Base-by-base conservation (phyloP, 1,140 invertebrate species). In the Whitmania pigra region DNA sequence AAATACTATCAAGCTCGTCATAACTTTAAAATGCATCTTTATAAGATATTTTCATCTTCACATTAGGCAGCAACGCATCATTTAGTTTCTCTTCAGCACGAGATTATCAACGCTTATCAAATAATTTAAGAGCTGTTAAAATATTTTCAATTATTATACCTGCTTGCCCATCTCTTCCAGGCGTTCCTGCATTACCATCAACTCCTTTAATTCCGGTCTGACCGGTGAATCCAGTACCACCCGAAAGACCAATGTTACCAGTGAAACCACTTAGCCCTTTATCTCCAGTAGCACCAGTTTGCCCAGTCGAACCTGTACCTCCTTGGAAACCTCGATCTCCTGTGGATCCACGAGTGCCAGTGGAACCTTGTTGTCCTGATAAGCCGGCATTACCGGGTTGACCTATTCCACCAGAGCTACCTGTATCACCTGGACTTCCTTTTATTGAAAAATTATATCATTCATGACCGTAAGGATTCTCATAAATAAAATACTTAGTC, bases 371-470 rank as follows among this genome's bases (percentile, higher is more conserved):
- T n/a, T 60, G 55, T 60, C n/a, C 27, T 17, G 55, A 22, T 60
- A 17, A 22, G 5, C 67, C 67, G 5, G 67, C 25, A 29, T 9
- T 29, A 5, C 67, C 67, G 31, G 67, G 25, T n/a, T 29, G 25
- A 25, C 67, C 67, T 7, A 68, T 29, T 60, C n/a, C 57, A 60
- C 57, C 57, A 22, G 57, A 22, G 27, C 57, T 60, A 60, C 57
- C 57, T 60, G 57, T 22, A 29, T 22, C n/a, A 17, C 57, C 57
- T 29, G 27, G n/a, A 17, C 57, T 22, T 60, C 57, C 57, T 43
- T 43, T 43, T 43, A 43, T 6, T 13, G 40, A 43, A 43, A 43
- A 43, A 6, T 13, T 5, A 43, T 43, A 43, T 43, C 40, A 43
- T 43, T 43, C 40, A 43, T 13, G 40, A 6, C 13, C 40, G 40